A percentile compares a stretch with the other conserved stretches of the same genome.
These are phyloP conservation scores for Gortyna flavago DNA, from an alignment of 2,888 invertebrate species.

Conservation along the genomic window DNA sequence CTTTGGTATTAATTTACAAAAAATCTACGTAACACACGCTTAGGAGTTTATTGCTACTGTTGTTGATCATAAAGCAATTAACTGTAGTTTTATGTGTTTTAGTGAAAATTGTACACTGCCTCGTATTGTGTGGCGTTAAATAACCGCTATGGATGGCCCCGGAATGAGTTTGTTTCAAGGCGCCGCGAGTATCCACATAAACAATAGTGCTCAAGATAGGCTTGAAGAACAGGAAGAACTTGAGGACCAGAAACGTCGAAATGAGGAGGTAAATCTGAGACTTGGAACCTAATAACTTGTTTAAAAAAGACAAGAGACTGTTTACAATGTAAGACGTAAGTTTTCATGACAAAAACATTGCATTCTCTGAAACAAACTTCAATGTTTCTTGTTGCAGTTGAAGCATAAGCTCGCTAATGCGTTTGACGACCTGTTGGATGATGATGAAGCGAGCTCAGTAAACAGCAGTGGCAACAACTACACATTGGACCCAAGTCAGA, in stretches of 20 bases:
- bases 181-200: conserved; percentile 91
- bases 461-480: conserved; percentile 89
- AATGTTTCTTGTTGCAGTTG: conserved; percentile 85
- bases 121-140: conserved; percentile 26
- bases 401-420: conserved; percentile 91
- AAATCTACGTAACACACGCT: conserved; percentile 40
- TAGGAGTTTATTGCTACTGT: conserved; percentile 21
- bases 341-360: conserved; percentile 27
- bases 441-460: conserved; percentile 91
- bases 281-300: not conserved
- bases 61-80: conserved; percentile 17
- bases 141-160: conserved; percentile 89
- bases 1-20: conserved; percentile 41
- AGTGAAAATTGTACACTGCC: conserved; percentile 22
- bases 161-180: conserved; percentile 93
- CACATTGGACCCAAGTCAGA: conserved; percentile 80
- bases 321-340: conserved; percentile 2
- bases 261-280: conserved; percentile 90
- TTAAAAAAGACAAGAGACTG: not conserved
- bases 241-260: conserved; percentile 92
- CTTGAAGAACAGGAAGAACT: conserved; percentile 92
- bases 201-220: conserved; percentile 91
- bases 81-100: conserved; percentile 24
- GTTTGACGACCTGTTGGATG: conserved; percentile 92
- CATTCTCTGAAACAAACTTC: not conserved